These are phyloP conservation scores for Brachyistius frenatus DNA, from an alignment of 2,113 vertebrate species.

Conservation along the genomic window DNA sequence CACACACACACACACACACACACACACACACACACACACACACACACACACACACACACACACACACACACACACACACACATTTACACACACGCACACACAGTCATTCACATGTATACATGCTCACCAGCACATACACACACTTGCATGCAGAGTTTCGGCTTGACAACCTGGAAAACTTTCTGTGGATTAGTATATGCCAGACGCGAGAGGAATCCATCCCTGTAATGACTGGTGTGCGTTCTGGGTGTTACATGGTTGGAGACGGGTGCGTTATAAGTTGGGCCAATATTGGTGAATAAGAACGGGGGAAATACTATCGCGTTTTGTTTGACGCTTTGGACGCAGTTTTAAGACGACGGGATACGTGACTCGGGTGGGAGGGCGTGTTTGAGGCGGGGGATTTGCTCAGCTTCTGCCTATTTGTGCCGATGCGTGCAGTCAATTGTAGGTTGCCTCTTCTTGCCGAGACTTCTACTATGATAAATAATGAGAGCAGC, in stretches of 20 bases:
- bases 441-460: constrained; percentile 83
- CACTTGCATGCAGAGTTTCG: constrained; percentile 42
- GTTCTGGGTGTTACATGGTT: constrained; percentile 36
- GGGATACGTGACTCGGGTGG: constrained; percentile 22
- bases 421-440: constrained; percentile 63
- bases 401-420: constrained; percentile 52
- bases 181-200: constrained; percentile 50
- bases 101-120: constrained; percentile 25
- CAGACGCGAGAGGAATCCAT: constrained; percentile 58
- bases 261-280: constrained; percentile 38
- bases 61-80: constrained; percentile 4
- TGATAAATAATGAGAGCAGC: constrained; percentile 87
- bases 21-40: constrained; percentile 8
- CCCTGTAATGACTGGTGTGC: constrained; percentile 47
- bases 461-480: constrained; percentile 78
- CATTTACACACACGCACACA: constrained; percentile 7
- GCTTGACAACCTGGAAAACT: constrained; percentile 63
- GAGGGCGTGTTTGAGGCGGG: constrained; percentile 58
- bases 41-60: constrained; percentile 47
- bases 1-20: constrained; percentile 7
- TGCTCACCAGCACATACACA: constrained; percentile 44
- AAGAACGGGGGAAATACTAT: constrained; percentile 20
- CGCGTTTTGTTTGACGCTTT: constrained; percentile 35
- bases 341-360: constrained; percentile 12
- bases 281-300: constrained; percentile 9